A percentile compares a stretch with the other conserved stretches of the same genome.
Conservation (phyloP, 2,797 vertebrate species). For the Bovichtus diacanthus region DNA sequence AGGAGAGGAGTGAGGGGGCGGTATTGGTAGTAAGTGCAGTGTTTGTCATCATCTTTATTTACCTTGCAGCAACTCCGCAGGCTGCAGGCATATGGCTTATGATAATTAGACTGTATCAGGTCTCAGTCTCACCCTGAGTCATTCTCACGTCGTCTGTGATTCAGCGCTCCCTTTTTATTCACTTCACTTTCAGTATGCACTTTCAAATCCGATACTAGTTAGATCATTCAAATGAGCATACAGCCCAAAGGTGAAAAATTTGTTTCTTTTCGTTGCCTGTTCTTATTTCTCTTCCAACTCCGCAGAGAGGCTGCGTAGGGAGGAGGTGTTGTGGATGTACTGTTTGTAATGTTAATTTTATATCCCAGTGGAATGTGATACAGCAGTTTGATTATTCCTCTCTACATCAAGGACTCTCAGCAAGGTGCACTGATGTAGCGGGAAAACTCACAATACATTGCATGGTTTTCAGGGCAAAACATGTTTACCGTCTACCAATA, state of each 20-base stretch:
- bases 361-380: conserved; percentile 67
- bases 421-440: conserved; percentile 40
- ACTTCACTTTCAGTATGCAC: conserved; percentile 45
- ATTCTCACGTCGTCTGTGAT: conserved; percentile 55
- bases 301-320: conserved; percentile 43
- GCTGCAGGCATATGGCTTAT: conserved; percentile 74
- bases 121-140: conserved; percentile 53
- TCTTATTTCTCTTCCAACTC: conserved; percentile 56
- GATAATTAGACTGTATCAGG: conserved; percentile 70
- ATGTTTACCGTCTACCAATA: conserved; percentile 21
- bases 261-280: conserved; percentile 37
- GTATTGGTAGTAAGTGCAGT: conserved; percentile 34
- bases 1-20: conserved; percentile 59
- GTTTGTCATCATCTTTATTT: conserved; percentile 76
- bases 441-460: conserved; percentile 4
- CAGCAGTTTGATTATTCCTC: conserved; percentile 65
- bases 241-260: conserved; percentile 64
- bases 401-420: conserved; percentile 58
- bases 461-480: conserved; percentile 40
- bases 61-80: conserved; percentile 72
- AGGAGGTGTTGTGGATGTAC: conserved; percentile 57
- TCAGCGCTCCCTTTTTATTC: conserved; percentile 47
- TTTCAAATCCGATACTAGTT: conserved; percentile 66
- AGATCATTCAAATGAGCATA: conserved; percentile 70
- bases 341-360: conserved; percentile 80